A percentile compares a stretch with the other conserved stretches of the same genome.
Conservation (phyloP, 2,888 invertebrate species). For the Cryptophagus acutangulus region DNA sequence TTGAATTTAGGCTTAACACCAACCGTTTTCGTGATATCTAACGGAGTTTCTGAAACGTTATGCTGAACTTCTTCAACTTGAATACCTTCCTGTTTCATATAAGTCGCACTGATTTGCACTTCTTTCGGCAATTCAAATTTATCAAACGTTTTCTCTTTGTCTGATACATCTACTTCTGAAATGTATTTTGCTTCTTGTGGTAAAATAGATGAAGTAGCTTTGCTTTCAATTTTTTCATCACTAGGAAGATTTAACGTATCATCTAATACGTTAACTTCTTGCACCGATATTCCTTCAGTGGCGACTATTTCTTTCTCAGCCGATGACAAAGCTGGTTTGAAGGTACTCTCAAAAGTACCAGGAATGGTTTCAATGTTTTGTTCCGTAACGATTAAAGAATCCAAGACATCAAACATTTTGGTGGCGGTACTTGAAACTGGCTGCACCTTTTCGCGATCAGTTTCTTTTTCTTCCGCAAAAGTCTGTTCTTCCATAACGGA, state of each 20-base stretch:
- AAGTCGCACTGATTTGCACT: slow-evolving; percentile 54
- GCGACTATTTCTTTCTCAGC: slow-evolving; percentile 46
- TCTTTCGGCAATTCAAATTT: slow-evolving; percentile 48
- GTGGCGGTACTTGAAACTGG: slow-evolving; percentile 34
- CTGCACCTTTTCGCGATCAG: slow-evolving; percentile 29
- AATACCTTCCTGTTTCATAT: slow-evolving; percentile 60
- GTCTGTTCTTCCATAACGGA: slow-evolving; percentile 42
- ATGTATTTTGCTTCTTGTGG: slow-evolving; percentile 63
- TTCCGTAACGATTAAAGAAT: slow-evolving; percentile 55
- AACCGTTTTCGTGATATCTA: slow-evolving; percentile 51
- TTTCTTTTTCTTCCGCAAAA: slow-evolving; percentile 48
- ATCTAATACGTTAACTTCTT: slow-evolving; percentile 46
- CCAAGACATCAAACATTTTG: slow-evolving; percentile 46
- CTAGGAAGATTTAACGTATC: slow-evolving; percentile 40
- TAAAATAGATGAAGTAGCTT: slow-evolving; percentile 48
- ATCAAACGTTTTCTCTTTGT: slow-evolving; percentile 55
- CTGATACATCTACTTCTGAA: slow-evolving; percentile 56
- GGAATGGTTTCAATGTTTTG: slow-evolving; percentile 50
- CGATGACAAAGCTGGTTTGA: slow-evolving; percentile 46
- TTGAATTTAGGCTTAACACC: slow-evolving; percentile 57
- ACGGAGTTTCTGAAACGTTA: slow-evolving; percentile 56
- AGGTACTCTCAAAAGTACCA: slow-evolving; percentile 47
- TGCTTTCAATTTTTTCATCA: slow-evolving; percentile 35
- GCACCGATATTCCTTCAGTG: slow-evolving; percentile 50
- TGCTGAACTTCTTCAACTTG: slow-evolving; percentile 60